Evolutionary conservation across 2,797 vertebrate species (phyloP), one percentile per base, ranked within the genome.

Genomic region (Siniperca obscura): DNA sequence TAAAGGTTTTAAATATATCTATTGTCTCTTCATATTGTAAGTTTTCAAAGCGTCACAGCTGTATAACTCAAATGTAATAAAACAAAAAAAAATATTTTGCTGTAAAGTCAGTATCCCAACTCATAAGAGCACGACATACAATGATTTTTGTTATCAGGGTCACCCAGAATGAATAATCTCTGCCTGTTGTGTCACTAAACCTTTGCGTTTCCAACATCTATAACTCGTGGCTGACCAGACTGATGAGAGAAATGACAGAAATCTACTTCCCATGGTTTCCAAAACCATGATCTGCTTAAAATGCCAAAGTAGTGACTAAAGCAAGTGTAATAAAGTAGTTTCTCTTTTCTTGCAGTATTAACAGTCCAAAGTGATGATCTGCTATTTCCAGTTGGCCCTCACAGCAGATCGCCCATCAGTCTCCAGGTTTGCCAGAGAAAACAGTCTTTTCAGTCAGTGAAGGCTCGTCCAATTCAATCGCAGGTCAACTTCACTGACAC

Each of bases 371-470:
- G 34, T 46, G 56, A 48, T 36, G 42, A 46, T 60, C 56, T 16
- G 17, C 40, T 25, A 6, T 67, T 30, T 34, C 65, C 44, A 27
- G 72, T 7, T 56, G 52, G 57, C 25, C 19, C 27, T 53, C 70
- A 25, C 13, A 9, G 34, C 27, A 13, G 0, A 4, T n/a, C 34
- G 13, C 13, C 4, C 55, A 30, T 22, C 62, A 16, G 0, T 66
- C 67, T 70, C 9, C 67, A 59, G 67, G 66, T 50, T n/a, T 50
- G 16, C 66, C 27, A 8, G n/a, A 60, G 9, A 30, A 48, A 67
- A 34, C 44, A 12, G 5, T 55, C 22, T 46, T 21, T 0, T 61
- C 55, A 25, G 38, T 82, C 67, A 14, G 5, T 8, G 34, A 25
- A 11, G 14, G 17, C 50, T n/a, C 48, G 2, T 66, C 62, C 46